These are phyloP conservation scores for Apotomis betuletana DNA, from an alignment of 2,888 invertebrate genomes.

Conservation along the genomic window DNA sequence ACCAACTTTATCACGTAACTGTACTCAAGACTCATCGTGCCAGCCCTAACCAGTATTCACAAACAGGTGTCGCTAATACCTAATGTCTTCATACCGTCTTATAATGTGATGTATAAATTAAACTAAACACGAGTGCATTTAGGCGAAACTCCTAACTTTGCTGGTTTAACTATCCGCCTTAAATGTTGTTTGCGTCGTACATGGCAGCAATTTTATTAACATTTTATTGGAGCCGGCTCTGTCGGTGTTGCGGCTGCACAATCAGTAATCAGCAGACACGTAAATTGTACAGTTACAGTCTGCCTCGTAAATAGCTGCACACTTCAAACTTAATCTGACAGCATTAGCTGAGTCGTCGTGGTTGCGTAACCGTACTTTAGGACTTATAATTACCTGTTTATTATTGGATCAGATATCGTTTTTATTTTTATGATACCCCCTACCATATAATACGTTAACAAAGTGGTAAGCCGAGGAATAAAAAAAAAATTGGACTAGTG, in stretches of 20 bases:
- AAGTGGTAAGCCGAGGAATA: too few relatives aligned
- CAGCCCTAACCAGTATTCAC: conserved; percentile 52
- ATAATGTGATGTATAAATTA: conserved; percentile 63
- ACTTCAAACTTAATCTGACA: conserved; percentile 47
- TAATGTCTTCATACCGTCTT: conserved; percentile 67
- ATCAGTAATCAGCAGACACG: conserved; percentile 62
- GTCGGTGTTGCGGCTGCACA: conserved; percentile 56
- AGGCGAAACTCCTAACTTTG: conserved; percentile 57
- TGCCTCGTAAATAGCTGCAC: conserved; percentile 46
- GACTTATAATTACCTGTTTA: not conserved
- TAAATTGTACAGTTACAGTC: conserved; percentile 55
- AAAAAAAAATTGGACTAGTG: too few relatives aligned
- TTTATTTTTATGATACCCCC: too few relatives aligned
- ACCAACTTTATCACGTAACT: conserved; percentile 45
- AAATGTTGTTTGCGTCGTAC: conserved; percentile 61
- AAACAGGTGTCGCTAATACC: conserved; percentile 56
- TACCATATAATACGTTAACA: too few relatives aligned
- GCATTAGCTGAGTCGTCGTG: conserved; percentile 24
- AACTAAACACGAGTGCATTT: conserved; percentile 63
- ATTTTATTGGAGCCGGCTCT: conserved; percentile 64
- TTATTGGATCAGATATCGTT: too few relatives aligned
- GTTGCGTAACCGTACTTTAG: conserved; percentile 13
- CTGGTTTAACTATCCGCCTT: conserved; percentile 60
- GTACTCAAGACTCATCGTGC: conserved; percentile 38
- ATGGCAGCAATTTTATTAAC: conserved; percentile 70